phyloP scores from a whole-genome alignment of 2,113 vertebrate species.

The Burhinus oedicnemus region DNA sequence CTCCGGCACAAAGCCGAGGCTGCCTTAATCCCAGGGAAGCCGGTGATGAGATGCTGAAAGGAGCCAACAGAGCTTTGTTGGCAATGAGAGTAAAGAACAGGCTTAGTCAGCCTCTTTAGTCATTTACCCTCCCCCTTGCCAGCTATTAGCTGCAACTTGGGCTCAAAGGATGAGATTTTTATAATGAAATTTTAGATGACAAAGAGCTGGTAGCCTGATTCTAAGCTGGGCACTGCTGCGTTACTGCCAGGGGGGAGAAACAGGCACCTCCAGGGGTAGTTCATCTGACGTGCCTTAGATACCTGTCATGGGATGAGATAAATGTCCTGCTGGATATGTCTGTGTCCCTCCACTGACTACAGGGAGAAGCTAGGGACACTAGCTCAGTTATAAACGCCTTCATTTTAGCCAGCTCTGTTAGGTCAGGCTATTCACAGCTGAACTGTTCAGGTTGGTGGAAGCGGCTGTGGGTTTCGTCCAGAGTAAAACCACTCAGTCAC shows the following conservation, averaged over 20 bases:
- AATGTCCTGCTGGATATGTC: neutral
- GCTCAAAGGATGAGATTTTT: neutral
- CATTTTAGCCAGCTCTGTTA: neutral
- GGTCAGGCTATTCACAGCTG: neutral
- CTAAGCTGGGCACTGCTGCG: neutral
- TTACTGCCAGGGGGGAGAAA: neutral
- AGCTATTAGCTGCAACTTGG: neutral
- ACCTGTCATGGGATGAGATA: neutral
- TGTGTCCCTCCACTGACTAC: neutral
- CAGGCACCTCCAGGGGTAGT: neutral
- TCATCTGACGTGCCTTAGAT: neutral
- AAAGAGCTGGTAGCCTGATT: neutral
- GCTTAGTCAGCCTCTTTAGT: neutral
- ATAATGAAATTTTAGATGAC: neutral
- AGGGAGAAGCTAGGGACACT: neutral
- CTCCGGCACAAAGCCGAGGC: neutral
- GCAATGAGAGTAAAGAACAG: neutral
- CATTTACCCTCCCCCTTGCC: neutral
- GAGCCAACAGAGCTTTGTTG: neutral
- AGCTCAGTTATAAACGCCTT: neutral
- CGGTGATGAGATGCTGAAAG: neutral
- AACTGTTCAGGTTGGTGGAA: neutral
- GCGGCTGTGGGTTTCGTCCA: neutral
- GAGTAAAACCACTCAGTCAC: neutral
- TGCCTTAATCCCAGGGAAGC: neutral